These are phyloP conservation scores for Muscicapa adusta DNA, from an alignment of 2,113 vertebrate genomes.

Conservation along the genomic window DNA sequence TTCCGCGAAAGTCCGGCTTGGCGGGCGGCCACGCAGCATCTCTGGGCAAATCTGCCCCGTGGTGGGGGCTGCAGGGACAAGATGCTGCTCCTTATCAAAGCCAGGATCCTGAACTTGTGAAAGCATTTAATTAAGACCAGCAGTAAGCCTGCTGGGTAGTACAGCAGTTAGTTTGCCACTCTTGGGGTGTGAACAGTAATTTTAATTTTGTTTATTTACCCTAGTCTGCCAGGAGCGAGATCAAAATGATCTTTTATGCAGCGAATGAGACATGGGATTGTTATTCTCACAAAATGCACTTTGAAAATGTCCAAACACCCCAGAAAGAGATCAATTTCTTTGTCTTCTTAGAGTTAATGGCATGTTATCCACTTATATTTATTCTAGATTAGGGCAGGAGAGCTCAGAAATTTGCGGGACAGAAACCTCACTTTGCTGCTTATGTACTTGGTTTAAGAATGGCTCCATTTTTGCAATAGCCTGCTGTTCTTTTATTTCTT, in stretches of 20 bases:
- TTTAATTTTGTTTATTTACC: background rate
- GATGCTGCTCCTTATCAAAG: background rate
- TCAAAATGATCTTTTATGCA: background rate
- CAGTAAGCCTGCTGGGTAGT: background rate
- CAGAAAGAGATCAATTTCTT: background rate
- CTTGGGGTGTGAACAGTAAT: background rate
- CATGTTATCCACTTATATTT: background rate
- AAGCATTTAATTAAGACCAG: background rate
- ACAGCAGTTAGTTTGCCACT: background rate
- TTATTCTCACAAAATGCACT: background rate
- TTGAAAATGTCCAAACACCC: background rate
- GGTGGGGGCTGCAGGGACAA: background rate
- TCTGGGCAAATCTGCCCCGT: fast-evolving
- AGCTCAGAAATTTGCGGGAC: background rate
- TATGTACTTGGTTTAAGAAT: background rate
- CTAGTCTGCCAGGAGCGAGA: background rate
- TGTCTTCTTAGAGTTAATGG: background rate
- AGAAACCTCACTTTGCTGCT: background rate
- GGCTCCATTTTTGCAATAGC: background rate
- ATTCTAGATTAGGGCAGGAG: background rate
- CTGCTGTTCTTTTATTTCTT: constrained; percentile 1
- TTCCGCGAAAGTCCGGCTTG: background rate
- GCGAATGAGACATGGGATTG: background rate
- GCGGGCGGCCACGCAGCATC: background rate
- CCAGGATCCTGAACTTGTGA: background rate